Base-by-base conservation (phyloP, 2,797 vertebrate genomes). In the Muraenolepis orangiensis region DNA sequence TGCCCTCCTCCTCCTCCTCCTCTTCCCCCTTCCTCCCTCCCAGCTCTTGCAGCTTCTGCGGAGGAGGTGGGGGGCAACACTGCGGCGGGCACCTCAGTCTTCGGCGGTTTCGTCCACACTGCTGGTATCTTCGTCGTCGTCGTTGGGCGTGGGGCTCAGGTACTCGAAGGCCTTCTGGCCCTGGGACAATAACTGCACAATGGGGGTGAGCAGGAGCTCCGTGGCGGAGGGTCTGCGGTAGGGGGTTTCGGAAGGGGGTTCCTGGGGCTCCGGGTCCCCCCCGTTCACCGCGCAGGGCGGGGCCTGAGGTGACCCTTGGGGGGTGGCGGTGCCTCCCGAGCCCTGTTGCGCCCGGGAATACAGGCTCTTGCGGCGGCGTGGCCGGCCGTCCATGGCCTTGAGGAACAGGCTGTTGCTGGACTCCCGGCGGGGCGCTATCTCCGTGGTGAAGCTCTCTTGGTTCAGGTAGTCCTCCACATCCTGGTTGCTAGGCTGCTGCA, bases 111-210 rank as follows among this genome's bases (percentile, higher is more conserved):
- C 74, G 6, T 69, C 76, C 32, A 13, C 38, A 61, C 57, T 3
- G 20, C n/a, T 40, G 66, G 28, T 28, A 26, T 66, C 36, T 13
- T 78, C 76, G 61, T 85, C 66, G 40, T 36, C 51, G 61, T n/a
- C 51, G 67, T 74, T 70, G 26, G 31, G 77, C 74, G 13, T 81
- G 74, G 91, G 86, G 81, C 82, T 92, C 81, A 93, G 86, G 81
- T 89, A 90, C 74, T 93, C 91, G 64, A 92, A 89, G 75, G 91
- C 91, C 74, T 84, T 90, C 83, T 94, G 91, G 79, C 90, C 91
- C 82, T 93, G 92, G n/a, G 89, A 75, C 8, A 93, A 83, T 0
- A 92, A 84, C 82, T 94, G 90, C 73, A 90, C 89, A 83, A 93
- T 86, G 6, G 91, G 92, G 0, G 80, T 6, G 0, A 93, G 80